Percentiles rank a stretch among this genome's conserved stretches.
These are phyloP conservation scores for Gambusia affinis DNA, from an alignment of 2,113 vertebrate species.

Conservation along the genomic window DNA sequence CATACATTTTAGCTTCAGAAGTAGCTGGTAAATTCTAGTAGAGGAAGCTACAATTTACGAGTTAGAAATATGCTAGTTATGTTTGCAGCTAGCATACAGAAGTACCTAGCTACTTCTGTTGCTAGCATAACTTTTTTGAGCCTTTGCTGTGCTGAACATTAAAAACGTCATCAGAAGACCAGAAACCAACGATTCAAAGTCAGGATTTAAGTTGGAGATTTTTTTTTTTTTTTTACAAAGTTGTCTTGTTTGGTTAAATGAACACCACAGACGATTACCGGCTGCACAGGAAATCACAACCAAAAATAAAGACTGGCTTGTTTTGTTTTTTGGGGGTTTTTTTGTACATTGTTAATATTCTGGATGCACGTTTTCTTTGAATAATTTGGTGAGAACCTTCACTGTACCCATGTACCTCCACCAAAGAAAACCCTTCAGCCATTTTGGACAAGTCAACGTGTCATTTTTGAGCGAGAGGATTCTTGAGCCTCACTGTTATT, in stretches of 20 bases:
- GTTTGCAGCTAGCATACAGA: no score
- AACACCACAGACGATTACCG: not conserved
- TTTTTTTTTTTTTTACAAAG: not conserved
- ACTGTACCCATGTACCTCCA: not conserved
- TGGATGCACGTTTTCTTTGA: not conserved
- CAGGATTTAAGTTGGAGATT: not conserved
- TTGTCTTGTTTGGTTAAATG: not conserved
- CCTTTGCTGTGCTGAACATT: conserved; percentile 8
- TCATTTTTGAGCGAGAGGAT: not conserved
- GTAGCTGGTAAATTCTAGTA: no score
- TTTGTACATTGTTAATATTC: not conserved
- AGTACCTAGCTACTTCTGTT: no score
- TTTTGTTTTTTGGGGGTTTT: no score
- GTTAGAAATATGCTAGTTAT: no score
- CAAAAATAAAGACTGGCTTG: not conserved
- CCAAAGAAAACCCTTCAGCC: not conserved
- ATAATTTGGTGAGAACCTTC: not conserved
- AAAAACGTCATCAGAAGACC: not conserved
- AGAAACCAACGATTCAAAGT: not conserved
- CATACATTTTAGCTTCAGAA: no score
- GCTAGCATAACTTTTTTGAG: not conserved
- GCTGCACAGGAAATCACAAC: not conserved
- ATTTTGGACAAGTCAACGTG: not conserved
- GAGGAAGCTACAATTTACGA: no score
- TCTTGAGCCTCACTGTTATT: not conserved